These are phyloP conservation scores for Parazoanthus atlanticus DNA, from an alignment of 92 coral and sea anemone genomes.

Conservation along the genomic window DNA sequence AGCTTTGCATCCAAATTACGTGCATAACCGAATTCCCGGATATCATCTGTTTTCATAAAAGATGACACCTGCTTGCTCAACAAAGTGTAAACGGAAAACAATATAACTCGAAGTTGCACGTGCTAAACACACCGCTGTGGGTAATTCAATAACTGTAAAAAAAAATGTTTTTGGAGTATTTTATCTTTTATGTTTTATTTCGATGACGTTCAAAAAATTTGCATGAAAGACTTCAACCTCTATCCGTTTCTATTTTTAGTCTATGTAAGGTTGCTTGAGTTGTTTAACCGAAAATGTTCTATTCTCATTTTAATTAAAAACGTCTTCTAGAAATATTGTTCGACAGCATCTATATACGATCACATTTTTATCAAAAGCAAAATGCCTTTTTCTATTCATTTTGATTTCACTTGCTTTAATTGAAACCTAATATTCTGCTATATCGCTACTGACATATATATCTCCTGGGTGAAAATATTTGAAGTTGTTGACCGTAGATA, in stretches of 20 bases:
- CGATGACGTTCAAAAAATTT: background rate
- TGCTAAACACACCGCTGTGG: background rate
- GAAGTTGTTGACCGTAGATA: background rate
- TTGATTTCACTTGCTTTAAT: background rate
- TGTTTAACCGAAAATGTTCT: background rate
- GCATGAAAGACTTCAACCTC: background rate
- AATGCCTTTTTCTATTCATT: too few relatives aligned
- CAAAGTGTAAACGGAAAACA: background rate
- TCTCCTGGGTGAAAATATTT: background rate
- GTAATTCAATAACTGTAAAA: background rate
- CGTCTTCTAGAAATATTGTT: too few relatives aligned
- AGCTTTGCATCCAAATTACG: too few relatives aligned
- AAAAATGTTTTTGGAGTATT: background rate
- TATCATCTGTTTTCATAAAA: background rate
- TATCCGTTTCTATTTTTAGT: background rate
- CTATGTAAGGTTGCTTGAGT: background rate
- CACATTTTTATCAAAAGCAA: too few relatives aligned
- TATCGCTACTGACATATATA: too few relatives aligned
- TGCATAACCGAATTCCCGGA: background rate
- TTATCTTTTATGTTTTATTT: background rate
- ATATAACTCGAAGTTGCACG: too few relatives aligned
- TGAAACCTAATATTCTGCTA: background rate
- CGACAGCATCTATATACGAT: too few relatives aligned
- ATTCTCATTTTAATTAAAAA: background rate
- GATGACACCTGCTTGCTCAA: background rate